Conservation (phyloP, 2,113 vertebrate species). For the Bambusicola thoracicus region DNA sequence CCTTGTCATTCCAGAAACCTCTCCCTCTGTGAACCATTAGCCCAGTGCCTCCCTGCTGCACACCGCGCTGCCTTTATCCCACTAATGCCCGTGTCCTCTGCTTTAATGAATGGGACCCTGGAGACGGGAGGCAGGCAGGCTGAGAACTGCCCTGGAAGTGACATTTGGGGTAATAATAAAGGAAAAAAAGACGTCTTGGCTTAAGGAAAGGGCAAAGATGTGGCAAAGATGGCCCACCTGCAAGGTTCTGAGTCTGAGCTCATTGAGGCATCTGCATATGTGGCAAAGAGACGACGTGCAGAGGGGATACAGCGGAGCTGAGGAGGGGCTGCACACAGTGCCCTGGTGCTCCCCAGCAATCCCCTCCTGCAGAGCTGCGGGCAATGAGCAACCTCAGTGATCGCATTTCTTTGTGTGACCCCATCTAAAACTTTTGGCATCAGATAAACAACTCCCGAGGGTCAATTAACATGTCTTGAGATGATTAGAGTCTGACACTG, state of each 20-base stretch:
- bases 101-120: not conserved
- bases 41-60: not conserved
- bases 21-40: not conserved
- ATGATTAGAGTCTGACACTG: constrained; percentile 87
- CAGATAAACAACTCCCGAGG: constrained; percentile 79
- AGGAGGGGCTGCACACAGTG: not conserved
- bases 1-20: not conserved
- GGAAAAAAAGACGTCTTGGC: not conserved
- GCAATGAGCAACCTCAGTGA: constrained; percentile 53
- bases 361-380: not conserved
- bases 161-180: not conserved
- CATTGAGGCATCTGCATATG: not conserved
- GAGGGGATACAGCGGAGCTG: not conserved
- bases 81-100: not conserved
- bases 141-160: not conserved
- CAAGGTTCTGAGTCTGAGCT: not conserved
- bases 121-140: not conserved
- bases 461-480: constrained; percentile 86
- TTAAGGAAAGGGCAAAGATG: not conserved
- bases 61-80: not conserved
- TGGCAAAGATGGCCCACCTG: not conserved
- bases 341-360: not conserved
- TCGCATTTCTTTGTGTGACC: constrained; percentile 64
- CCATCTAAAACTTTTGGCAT: constrained; percentile 64
- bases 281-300: not conserved